Percentiles rank a stretch among this genome's conserved stretches.
Evolutionary conservation across 2,797 vertebrate genomes (phyloP).

Genomic region (Thripadectes ignobilis): DNA sequence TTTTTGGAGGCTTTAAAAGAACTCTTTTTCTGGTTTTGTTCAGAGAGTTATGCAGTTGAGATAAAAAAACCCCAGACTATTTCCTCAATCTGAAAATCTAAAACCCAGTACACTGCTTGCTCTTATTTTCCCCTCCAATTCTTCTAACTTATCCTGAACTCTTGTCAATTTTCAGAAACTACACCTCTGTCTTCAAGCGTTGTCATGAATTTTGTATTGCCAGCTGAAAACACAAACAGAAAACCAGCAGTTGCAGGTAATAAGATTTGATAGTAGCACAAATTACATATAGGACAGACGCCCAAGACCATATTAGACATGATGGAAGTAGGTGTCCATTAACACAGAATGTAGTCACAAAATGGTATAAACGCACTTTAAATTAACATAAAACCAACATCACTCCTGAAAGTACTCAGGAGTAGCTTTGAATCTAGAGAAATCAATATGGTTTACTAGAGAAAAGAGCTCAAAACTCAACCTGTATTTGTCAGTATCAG

Average conservation of each 20-base stretch:
- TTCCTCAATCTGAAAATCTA: not conserved
- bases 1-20: not conserved
- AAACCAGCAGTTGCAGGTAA: not conserved
- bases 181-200: not conserved
- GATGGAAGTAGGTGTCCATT: not conserved
- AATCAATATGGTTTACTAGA: not conserved
- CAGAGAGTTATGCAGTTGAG: not conserved
- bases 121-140: not conserved
- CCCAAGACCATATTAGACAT: not conserved
- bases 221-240: not conserved
- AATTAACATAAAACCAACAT: not conserved
- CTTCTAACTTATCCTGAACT: not conserved
- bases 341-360: not conserved
- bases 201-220: not conserved
- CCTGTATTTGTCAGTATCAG: not conserved
- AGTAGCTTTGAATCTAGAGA: not conserved
- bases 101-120: not conserved
- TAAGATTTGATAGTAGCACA: not conserved
- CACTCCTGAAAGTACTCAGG: not conserved
- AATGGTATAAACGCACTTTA: not conserved
- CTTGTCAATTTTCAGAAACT: not conserved
- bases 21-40: not conserved
- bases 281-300: not conserved
- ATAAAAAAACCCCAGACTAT: fast-evolving
- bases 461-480: not conserved